A percentile compares a stretch with the other conserved stretches of the same genome.
phyloP scores from a whole-genome alignment of 1,140 invertebrate species.

The Drosophila nigrodunni region DNA sequence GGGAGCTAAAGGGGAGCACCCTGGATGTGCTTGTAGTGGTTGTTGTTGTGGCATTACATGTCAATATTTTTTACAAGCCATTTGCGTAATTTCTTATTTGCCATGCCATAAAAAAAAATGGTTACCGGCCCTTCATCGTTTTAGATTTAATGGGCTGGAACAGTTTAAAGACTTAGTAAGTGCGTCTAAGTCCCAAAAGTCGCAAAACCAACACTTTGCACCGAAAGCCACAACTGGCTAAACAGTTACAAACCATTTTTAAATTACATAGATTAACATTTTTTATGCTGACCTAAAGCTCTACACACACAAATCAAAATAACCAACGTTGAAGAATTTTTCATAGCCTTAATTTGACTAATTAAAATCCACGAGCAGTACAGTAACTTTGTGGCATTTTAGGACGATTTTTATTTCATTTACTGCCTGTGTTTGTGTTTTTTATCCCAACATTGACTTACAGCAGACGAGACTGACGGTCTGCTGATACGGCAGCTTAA shows the following conservation, averaged over 20 bases:
- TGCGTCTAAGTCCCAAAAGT: constrained; percentile 25
- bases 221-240: not conserved
- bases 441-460: constrained; percentile 5
- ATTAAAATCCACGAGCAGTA: constrained; percentile 37
- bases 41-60: constrained; percentile 29
- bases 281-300: constrained; percentile 22
- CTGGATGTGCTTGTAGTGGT: not conserved
- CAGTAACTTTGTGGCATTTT: constrained; percentile 42
- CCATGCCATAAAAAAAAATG: constrained; percentile 48
- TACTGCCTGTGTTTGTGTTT: constrained; percentile 24
- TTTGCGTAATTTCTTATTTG: constrained; percentile 57
- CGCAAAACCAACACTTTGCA: not conserved
- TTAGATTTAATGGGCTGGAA: constrained; percentile 42
- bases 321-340: constrained; percentile 17
- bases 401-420: constrained; percentile 15
- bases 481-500: constrained; percentile 42
- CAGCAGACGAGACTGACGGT: not conserved
- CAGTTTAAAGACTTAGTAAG: constrained; percentile 52
- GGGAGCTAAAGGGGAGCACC: not conserved
- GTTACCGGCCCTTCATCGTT: constrained; percentile 35
- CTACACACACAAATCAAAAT: constrained; percentile 26
- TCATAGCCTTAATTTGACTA: constrained; percentile 38
- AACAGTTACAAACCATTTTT: constrained; percentile 4
- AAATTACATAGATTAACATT: constrained; percentile 39
- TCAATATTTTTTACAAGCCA: constrained; percentile 56